A percentile compares a stretch with the other conserved stretches of the same genome.
Evolutionary conservation across 2,888 invertebrate genomes (phyloP).

Genomic region (Malacosoma neustria): DNA sequence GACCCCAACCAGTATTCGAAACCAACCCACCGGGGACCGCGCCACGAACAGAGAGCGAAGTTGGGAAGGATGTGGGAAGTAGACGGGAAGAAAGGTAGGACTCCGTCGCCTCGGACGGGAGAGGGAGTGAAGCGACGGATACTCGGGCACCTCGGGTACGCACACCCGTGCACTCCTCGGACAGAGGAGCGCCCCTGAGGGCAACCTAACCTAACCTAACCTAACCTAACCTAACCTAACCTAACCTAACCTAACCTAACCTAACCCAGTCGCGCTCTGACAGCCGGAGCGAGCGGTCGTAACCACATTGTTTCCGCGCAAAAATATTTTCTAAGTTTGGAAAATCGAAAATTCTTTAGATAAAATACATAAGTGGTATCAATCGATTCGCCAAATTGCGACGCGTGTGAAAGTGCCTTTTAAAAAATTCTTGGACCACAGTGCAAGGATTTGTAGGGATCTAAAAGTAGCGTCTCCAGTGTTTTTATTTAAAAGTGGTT

Average conservation of each 20-base stretch:
- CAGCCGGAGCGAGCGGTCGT: background rate
- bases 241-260: slow-evolving; percentile 7
- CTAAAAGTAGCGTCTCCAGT: no score
- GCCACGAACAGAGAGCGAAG: no score
- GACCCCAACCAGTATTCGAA: background rate
- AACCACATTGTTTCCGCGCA: slow-evolving; percentile 2
- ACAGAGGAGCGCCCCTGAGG: background rate
- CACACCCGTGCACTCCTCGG: background rate
- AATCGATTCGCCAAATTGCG: background rate
- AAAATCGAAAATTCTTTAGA: no score
- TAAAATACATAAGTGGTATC: no score
- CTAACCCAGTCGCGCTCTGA: slow-evolving; percentile 1
- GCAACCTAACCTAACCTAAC: slow-evolving; percentile 4
- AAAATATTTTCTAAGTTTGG: no score
- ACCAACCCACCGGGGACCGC: background rate
- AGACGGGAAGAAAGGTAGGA: no score
- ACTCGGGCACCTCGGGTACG: background rate
- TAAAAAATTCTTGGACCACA: background rate
- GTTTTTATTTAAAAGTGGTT: no score
- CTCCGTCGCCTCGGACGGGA: background rate
- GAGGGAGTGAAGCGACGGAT: background rate
- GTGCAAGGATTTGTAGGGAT: no score
- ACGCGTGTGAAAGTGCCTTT: no score
- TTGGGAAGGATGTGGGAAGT: no score
- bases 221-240: slow-evolving; percentile 6